These are phyloP conservation scores for Nesospiza acunhae DNA, from an alignment of 2,113 vertebrate genomes.

Conservation along the genomic window DNA sequence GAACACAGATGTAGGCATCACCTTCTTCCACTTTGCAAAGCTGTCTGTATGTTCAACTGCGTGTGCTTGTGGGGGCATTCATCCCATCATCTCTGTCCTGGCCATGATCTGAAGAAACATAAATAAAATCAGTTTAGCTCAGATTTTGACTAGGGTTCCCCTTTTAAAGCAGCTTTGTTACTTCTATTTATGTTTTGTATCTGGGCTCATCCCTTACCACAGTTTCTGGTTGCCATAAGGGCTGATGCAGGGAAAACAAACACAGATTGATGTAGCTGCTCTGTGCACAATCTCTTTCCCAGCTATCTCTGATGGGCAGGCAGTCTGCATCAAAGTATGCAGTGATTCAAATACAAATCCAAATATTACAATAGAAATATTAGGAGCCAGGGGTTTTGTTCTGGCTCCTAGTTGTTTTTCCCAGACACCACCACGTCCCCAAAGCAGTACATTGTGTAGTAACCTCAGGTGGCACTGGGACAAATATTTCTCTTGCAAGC, in stretches of 20 bases:
- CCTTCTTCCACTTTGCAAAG: neutral
- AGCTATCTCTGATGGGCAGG: neutral
- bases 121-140: neutral
- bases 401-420: neutral
- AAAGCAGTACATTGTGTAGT: neutral
- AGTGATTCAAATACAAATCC: neutral
- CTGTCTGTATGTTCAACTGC: neutral
- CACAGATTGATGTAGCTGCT: neutral
- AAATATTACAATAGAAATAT: neutral
- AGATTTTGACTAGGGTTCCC: neutral
- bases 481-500: neutral
- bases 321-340: neutral
- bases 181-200: neutral
- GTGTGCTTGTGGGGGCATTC: neutral
- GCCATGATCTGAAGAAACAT: neutral
- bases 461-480: neutral
- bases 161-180: neutral
- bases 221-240: neutral
- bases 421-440: neutral
- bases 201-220: neutral
- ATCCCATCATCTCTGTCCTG: neutral
- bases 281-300: neutral
- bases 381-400: neutral
- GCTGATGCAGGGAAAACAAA: neutral
- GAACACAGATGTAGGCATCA: neutral